Evolutionary conservation across 2,113 vertebrate species (phyloP).

Genomic region (Diphyllodes magnificus): DNA sequence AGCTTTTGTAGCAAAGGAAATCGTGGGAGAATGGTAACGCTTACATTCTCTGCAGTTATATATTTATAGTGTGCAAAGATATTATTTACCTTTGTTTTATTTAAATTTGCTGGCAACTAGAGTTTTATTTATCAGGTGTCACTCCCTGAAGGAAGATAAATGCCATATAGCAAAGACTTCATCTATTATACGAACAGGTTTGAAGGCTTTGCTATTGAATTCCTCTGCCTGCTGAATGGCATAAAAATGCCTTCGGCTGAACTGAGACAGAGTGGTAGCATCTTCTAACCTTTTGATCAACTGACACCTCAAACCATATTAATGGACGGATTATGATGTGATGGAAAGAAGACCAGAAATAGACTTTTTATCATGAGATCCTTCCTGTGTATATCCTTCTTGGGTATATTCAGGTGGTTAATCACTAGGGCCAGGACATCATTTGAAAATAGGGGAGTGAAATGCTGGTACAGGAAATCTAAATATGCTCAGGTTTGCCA

Average conservation of each 20-base stretch:
- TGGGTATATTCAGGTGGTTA: background rate
- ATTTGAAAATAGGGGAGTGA: background rate
- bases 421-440: background rate
- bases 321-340: background rate
- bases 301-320: constrained; percentile 15
- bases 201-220: background rate
- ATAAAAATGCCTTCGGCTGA: background rate
- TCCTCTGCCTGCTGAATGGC: background rate
- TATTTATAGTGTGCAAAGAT: background rate
- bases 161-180: background rate
- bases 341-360: constrained; percentile 16
- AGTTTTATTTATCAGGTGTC: constrained; percentile 13
- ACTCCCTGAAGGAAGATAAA: constrained; percentile 2
- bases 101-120: background rate
- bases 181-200: constrained; percentile 1
- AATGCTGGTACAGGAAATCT: background rate
- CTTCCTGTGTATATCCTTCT: background rate
- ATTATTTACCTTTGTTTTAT: background rate
- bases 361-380: background rate
- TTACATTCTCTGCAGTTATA: accelerated
- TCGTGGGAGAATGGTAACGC: background rate
- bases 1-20: background rate
- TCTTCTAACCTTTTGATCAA: constrained; percentile 31
- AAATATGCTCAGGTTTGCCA: accelerated
- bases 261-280: background rate